A percentile compares a stretch with the other conserved stretches of the same genome.
phyloP scores from a whole-genome alignment of 2,888 invertebrate genomes.

The Agrochola litura region DNA sequence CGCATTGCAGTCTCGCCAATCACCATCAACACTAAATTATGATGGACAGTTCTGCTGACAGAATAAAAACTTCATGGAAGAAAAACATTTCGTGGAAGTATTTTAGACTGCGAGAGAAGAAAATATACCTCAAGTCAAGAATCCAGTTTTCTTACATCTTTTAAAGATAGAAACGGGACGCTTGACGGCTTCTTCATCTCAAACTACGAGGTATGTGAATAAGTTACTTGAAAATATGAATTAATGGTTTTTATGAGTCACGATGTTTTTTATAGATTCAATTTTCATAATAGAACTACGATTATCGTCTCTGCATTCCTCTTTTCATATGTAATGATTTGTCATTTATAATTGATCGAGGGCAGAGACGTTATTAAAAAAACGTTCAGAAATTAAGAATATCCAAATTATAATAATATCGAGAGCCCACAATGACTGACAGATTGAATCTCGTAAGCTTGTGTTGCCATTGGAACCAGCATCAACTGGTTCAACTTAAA shows the following conservation, averaged over 20 bases:
- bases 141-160: constrained; percentile 24
- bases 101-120: neutral
- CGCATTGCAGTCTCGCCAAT: neutral
- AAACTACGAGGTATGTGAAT: constrained; percentile 29
- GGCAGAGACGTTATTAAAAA: neutral
- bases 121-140: constrained; percentile 18
- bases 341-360: no score
- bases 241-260: no score
- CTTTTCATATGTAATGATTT: neutral
- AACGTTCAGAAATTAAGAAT: no score
- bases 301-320: neutral
- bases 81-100: neutral
- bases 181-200: constrained; percentile 36
- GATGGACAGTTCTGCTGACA: neutral
- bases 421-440: no score
- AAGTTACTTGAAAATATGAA: neutral
- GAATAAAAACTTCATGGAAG: neutral
- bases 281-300: neutral
- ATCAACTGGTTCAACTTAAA: neutral
- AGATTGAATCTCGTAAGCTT: no score
- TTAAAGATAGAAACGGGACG: constrained; percentile 9
- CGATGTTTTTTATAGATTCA: neutral
- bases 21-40: neutral
- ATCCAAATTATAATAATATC: no score
- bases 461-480: no score